Evolutionary conservation across 2,113 vertebrate species (phyloP), one percentile per base, ranked within the genome.

Genomic region (Corythornis vintsioides): DNA sequence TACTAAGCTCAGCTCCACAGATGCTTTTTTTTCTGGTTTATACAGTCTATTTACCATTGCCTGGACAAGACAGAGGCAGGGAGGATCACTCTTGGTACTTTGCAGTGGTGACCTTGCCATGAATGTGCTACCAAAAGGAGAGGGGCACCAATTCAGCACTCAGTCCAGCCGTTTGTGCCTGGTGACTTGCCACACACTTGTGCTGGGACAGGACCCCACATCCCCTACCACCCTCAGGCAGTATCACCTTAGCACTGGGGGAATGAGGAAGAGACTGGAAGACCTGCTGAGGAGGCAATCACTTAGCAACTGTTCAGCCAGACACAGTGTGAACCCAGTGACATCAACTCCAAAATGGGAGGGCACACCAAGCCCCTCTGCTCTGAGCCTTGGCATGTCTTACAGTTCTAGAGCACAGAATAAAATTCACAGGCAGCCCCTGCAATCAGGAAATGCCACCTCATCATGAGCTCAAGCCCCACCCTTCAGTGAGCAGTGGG

Each of bases 271-370:
- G 35, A 56, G 35, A 15, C 21, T 52, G 29, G 25, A 48, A 65
- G 45, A 70, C 9, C 31, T 50, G 20, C 45, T 56, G 53, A 66
- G 40, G 45, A 35, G 7, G 33, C 52, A 19, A 2, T 4, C 10
- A 13, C 59, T 56, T 35, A 15, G 48, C 14, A 28, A n/a, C 40
- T 65, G 15, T 47, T 61, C 26, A 29, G 11, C 3, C 15, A 74
- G 43, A 28, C 61, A 12, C 29, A 24, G 8, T 0, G 1, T 3
- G 14, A 29, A 13, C 19, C 28, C 38, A 31, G 29, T 52, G 63
- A n/a, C 25, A 61, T 13, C 10, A 19, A 35, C 24, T 72, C 42
- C 42, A 53, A 13, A 5, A 22, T 38, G 15, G 24, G 57, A 76
- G 38, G 25, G 25, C 22, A 5, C 2, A 10, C 38, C 43, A n/a